These are phyloP conservation scores for Fulmarus glacialis DNA, from an alignment of 2,113 vertebrate genomes.

Conservation along the genomic window DNA sequence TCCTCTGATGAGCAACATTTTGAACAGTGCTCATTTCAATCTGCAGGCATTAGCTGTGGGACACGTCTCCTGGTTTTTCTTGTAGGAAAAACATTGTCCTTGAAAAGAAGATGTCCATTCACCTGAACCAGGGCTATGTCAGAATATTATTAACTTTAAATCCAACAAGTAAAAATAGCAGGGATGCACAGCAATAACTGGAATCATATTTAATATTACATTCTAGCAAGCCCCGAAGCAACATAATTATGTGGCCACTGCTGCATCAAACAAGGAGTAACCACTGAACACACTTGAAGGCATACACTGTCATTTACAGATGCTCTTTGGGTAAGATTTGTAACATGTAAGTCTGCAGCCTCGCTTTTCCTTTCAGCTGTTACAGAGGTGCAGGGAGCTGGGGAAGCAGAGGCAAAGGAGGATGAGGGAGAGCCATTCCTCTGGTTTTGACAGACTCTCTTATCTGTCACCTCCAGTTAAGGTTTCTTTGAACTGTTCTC, in stretches of 20 bases:
- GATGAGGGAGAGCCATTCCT: background rate
- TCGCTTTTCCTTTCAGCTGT: background rate
- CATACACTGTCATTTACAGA: background rate
- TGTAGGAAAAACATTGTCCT: background rate
- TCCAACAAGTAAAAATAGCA: background rate
- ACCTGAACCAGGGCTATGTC: background rate
- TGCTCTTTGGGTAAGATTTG: background rate
- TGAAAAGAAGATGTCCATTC: background rate
- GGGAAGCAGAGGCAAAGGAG: background rate
- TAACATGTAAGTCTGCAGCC: background rate
- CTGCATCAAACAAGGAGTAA: background rate
- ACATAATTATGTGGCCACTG: background rate
- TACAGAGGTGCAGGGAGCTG: background rate
- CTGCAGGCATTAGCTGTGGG: background rate
- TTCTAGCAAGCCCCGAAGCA: background rate
- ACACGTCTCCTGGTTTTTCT: background rate
- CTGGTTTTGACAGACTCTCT: background rate
- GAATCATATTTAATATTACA: background rate
- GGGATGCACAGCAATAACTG: background rate
- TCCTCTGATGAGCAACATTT: background rate
- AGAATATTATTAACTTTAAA: background rate
- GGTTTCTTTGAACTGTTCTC: background rate
- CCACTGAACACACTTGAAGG: background rate
- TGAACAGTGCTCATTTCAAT: background rate
- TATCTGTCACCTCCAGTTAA: background rate